phyloP scores from a whole-genome alignment of 1,140 invertebrate species.

The Mycetomoellerius zeteki region DNA sequence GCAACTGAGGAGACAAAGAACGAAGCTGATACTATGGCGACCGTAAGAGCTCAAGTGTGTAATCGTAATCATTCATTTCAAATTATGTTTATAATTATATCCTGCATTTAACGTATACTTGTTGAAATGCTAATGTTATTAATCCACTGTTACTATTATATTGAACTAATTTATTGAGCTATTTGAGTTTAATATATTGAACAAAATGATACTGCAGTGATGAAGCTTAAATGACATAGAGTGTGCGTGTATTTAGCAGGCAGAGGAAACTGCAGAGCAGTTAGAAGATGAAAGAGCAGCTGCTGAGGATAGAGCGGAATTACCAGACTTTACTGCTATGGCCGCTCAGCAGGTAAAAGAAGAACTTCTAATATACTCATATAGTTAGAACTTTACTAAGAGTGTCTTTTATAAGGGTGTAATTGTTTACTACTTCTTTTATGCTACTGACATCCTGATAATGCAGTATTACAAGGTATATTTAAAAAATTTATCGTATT shows the following conservation, averaged over 20 bases:
- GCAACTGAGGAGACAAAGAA: slow-evolving; percentile 35
- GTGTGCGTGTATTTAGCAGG: slow-evolving; percentile 77
- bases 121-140: neutral
- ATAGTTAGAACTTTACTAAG: neutral
- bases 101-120: neutral
- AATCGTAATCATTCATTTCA: slow-evolving; percentile 67
- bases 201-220: neutral
- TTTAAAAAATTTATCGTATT: slow-evolving; percentile 53
- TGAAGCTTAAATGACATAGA: slow-evolving; percentile 15
- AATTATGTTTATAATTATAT: slow-evolving; percentile 10
- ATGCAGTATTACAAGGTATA: slow-evolving; percentile 81
- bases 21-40: neutral
- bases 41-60: slow-evolving; percentile 77
- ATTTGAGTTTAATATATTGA: no score
- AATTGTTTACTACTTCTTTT: slow-evolving; percentile 58
- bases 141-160: neutral
- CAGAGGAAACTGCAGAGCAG: slow-evolving; percentile 84
- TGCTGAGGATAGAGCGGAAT: slow-evolving; percentile 84
- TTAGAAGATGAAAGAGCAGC: slow-evolving; percentile 86
- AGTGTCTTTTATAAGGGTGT: slow-evolving; percentile 32
- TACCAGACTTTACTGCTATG: slow-evolving; percentile 86
- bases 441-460: slow-evolving; percentile 62
- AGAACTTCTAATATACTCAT: slow-evolving; percentile 25
- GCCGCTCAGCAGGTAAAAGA: slow-evolving; percentile 86
- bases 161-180: no score